A percentile compares a stretch with the other conserved stretches of the same genome.
phyloP scores from a whole-genome alignment of 2,113 vertebrate species.

The Cyprinus carpio region DNA sequence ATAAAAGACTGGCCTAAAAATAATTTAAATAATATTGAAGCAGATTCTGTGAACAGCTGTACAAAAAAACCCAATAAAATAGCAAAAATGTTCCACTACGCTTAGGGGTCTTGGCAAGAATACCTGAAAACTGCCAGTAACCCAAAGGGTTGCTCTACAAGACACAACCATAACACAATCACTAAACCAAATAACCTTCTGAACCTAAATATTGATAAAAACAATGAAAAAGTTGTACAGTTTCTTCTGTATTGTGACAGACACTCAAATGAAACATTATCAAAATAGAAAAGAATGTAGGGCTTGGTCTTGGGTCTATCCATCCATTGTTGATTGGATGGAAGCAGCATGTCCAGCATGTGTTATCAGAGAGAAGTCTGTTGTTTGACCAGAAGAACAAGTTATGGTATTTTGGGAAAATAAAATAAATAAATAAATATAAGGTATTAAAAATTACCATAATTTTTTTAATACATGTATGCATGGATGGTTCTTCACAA shows the following conservation, averaged over 20 bases:
- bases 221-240: too few species aligned
- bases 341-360: background rate
- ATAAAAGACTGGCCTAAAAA: background rate
- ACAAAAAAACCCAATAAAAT: background rate
- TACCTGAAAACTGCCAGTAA: background rate
- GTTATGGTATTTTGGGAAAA: background rate
- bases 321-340: background rate
- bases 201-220: background rate
- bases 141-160: background rate
- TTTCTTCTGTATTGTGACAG: too few species aligned
- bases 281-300: background rate
- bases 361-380: background rate
- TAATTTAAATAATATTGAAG: background rate
- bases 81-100: background rate
- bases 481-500: background rate
- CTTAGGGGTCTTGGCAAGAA: background rate
- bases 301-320: background rate
- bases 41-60: background rate
- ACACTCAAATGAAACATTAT: background rate
- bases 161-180: background rate
- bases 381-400: background rate
- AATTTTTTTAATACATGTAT: background rate
- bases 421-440: background rate
- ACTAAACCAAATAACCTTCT: background rate
- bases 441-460: background rate